A percentile compares a stretch with the other conserved stretches of the same genome.
Conservation (phyloP, 2,797 vertebrate genomes). For the Vespertilio murinus region DNA sequence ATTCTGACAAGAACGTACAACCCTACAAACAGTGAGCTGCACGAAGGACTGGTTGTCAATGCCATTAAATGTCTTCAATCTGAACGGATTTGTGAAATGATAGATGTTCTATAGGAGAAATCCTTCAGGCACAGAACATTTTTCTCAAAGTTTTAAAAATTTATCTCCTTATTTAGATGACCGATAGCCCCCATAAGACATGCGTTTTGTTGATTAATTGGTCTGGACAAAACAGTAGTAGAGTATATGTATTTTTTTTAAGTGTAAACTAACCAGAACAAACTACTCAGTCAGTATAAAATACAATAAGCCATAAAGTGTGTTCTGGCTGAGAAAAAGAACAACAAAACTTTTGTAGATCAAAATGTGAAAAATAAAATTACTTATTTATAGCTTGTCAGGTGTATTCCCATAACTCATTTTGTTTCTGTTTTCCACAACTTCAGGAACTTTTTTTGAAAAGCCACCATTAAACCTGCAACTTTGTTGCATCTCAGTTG, state of each 20-base stretch:
- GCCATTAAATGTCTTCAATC: constrained; percentile 77
- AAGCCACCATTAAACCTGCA: background rate
- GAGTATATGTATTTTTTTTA: constrained; percentile 28
- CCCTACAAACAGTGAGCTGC: constrained; percentile 74
- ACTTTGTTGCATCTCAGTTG: background rate
- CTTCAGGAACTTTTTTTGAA: constrained; percentile 55
- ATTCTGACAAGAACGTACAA: constrained; percentile 84
- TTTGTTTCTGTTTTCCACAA: constrained; percentile 56
- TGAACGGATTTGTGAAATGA: constrained; percentile 77
- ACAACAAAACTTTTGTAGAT: constrained; percentile 50
- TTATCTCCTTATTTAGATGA: constrained; percentile 1
- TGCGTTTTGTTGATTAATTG: constrained; percentile 57
- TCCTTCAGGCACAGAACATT: constrained; percentile 62
- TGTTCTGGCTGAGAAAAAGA: constrained; percentile 41
- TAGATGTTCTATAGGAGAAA: constrained; percentile 69
- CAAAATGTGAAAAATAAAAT: constrained; percentile 67
- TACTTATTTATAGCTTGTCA: constrained; percentile 44
- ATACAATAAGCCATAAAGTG: constrained; percentile 32
- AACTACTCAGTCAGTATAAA: constrained; percentile 12
- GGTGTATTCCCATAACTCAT: constrained; percentile 19
- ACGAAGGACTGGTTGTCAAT: constrained; percentile 80
- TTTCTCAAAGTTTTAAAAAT: constrained; percentile 60
- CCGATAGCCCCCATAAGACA: background rate
- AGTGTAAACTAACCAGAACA: constrained; percentile 43
- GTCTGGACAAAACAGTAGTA: background rate